Conservation (phyloP, 2,888 invertebrate species). For the Sphaerophoria rueppellii region DNA sequence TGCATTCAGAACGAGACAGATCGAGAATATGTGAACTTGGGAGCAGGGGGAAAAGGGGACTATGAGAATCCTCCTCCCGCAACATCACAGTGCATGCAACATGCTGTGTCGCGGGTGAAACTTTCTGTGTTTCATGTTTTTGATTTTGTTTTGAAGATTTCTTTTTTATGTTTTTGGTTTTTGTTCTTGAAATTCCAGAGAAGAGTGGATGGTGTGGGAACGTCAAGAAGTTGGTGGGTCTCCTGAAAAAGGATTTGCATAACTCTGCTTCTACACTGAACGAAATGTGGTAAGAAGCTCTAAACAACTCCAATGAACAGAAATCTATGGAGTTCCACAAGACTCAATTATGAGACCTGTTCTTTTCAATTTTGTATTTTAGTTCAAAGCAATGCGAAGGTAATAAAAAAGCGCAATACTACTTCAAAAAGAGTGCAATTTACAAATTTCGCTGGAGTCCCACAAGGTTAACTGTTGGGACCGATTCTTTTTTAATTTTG, state of each 20-base stretch:
- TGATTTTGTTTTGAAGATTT: slow-evolving; percentile 7
- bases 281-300: neutral
- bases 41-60: neutral
- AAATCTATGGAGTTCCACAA: neutral
- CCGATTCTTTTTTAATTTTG: no score
- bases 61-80: slow-evolving; percentile 65
- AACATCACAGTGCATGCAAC: slow-evolving; percentile 47
- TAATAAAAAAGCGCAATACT: no score
- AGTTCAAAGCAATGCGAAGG: no score
- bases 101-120: slow-evolving; percentile 67
- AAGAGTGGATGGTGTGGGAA: slow-evolving; percentile 19
- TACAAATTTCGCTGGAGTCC: no score
- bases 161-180: slow-evolving; percentile 19
- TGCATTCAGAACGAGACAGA: slow-evolving; percentile 32
- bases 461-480: no score
- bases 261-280: slow-evolving; percentile 21
- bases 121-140: slow-evolving; percentile 70
- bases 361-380: no score
- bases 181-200: slow-evolving; percentile 45
- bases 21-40: neutral
- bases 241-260: slow-evolving; percentile 64
- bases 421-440: no score
- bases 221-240: slow-evolving; percentile 33
- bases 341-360: no score
- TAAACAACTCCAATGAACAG: no score